A percentile compares a stretch with the other conserved stretches of the same genome.
These are phyloP conservation scores for Zaprionus inermis DNA, from an alignment of 1,140 invertebrate genomes.

Conservation along the genomic window DNA sequence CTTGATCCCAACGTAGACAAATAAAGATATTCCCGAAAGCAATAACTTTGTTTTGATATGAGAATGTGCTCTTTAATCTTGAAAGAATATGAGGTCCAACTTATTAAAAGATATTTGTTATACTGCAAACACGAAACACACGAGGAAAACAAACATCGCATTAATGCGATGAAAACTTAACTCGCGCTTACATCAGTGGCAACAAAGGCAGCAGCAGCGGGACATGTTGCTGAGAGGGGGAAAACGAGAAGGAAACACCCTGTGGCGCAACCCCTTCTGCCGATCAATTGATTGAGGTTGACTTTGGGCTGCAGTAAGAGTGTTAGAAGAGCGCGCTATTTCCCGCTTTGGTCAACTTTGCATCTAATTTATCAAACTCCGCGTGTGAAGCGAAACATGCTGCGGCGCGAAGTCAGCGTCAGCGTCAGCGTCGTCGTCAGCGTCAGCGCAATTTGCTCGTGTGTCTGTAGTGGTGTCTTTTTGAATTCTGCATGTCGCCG, in stretches of 20 bases:
- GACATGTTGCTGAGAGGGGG: conserved; percentile 19
- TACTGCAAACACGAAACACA: too few relatives aligned
- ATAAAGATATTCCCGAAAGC: neutral
- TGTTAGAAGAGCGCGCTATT: neutral
- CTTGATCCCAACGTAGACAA: neutral
- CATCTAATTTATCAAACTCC: conserved; percentile 9
- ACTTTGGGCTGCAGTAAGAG: neutral
- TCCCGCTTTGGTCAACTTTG: neutral
- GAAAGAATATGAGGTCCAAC: neutral
- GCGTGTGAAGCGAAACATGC: conserved; percentile 4
- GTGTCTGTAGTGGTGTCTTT: conserved; percentile 30
- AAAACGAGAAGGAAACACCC: neutral
- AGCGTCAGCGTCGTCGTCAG: neutral
- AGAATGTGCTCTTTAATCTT: too few relatives aligned
- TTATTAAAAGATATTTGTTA: too few relatives aligned
- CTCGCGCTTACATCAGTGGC: conserved; percentile 42
- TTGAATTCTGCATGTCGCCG: conserved; percentile 20
- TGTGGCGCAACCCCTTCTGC: neutral
- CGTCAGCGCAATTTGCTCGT: conserved; percentile 1
- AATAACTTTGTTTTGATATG: too few relatives aligned
- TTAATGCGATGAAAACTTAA: conserved; percentile 58
- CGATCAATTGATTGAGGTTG: conserved; percentile 9
- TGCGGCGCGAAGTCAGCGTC: neutral
- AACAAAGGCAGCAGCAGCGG: conserved; percentile 48
- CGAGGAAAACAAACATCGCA: conserved; percentile 59